Percentiles rank a stretch among this genome's conserved stretches.
Evolutionary conservation across 2,113 vertebrate genomes (phyloP).

Genomic region (Erythrocebus patas): DNA sequence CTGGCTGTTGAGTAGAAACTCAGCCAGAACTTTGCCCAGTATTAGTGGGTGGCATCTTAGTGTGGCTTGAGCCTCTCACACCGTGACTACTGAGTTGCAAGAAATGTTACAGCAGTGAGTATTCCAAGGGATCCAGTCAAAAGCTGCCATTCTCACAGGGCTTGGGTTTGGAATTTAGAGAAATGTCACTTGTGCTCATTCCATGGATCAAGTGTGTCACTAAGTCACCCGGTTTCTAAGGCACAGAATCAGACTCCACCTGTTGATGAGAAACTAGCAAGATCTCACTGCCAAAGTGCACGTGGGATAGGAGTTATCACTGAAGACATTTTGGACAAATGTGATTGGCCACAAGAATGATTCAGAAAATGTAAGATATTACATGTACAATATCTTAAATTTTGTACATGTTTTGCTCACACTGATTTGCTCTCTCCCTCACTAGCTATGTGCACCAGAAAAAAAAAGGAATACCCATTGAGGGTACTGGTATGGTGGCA

Average conservation of each 20-base stretch:
- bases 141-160: neutral
- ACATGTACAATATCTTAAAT: neutral
- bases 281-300: neutral
- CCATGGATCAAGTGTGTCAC: neutral
- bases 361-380: neutral
- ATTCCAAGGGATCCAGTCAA: neutral
- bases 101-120: neutral
- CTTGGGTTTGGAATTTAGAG: neutral
- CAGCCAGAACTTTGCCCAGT: neutral
- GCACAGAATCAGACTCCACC: neutral
- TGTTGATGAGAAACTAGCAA: neutral
- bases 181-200: neutral
- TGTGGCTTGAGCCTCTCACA: neutral
- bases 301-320: neutral
- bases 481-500: too few relatives aligned
- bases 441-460: neutral
- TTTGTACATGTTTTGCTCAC: too few relatives aligned
- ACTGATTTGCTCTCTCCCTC: too few relatives aligned
- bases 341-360: neutral
- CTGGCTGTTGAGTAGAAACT: neutral
- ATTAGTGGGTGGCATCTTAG: fast-evolving
- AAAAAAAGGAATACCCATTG: neutral
- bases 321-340: neutral
- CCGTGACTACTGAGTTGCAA: neutral
- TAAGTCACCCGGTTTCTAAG: neutral